These are phyloP conservation scores for Dryoscopus gambensis DNA, from an alignment of 2,113 vertebrate genomes.

Conservation along the genomic window DNA sequence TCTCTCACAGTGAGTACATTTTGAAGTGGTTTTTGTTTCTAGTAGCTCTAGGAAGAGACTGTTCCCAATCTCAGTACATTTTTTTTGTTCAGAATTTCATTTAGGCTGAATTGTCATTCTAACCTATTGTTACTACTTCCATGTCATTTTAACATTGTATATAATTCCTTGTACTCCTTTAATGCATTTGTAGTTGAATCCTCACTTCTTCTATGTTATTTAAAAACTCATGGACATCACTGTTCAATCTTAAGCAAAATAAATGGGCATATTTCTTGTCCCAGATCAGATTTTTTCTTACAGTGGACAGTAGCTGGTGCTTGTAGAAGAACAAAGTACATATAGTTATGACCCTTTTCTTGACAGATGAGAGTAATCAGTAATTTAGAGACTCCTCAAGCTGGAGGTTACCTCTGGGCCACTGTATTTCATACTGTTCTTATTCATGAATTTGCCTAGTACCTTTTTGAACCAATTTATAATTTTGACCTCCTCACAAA, in stretches of 20 bases:
- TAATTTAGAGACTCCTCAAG: background rate
- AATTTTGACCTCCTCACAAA: constrained; percentile 12
- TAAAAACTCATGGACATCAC: background rate
- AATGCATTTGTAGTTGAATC: background rate
- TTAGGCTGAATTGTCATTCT: background rate
- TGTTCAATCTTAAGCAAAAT: background rate
- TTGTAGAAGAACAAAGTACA: background rate
- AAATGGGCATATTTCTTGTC: background rate
- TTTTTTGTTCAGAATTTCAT: background rate
- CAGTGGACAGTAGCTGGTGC: background rate
- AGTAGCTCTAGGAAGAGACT: background rate
- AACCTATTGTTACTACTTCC: background rate
- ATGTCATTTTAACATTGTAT: background rate
- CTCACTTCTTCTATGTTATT: background rate
- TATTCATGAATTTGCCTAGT: constrained; percentile 14
- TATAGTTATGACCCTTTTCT: background rate
- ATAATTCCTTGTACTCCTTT: background rate
- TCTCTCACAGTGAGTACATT: background rate
- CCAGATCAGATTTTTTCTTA: background rate
- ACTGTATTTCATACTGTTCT: background rate
- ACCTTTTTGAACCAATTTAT: constrained; percentile 10
- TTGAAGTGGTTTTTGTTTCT: background rate
- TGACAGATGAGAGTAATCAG: constrained; percentile 12
- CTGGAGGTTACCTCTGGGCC: background rate
- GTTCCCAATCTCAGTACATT: background rate